Percentiles rank a stretch among this genome's conserved stretches.
These are phyloP conservation scores for Sphaeramia orbicularis DNA, from an alignment of 2,797 vertebrate species.

Conservation along the genomic window DNA sequence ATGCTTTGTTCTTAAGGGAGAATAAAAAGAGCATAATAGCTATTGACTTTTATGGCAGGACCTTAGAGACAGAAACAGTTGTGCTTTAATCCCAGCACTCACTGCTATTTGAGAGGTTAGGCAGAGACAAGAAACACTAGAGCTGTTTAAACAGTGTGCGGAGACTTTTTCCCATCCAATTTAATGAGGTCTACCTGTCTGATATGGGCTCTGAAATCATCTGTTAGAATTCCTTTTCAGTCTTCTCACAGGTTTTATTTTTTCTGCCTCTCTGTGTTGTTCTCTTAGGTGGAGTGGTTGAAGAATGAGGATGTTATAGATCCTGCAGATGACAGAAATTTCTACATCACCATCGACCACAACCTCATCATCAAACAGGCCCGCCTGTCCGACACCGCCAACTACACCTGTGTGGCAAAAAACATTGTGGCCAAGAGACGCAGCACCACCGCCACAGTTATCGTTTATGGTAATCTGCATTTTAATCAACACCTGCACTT, in stretches of 20 bases:
- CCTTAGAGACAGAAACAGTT: conserved; percentile 70
- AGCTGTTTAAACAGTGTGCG: conserved; percentile 51
- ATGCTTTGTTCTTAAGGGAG: conserved; percentile 68
- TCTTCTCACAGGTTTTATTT: neutral
- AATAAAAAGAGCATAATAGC: conserved; percentile 74
- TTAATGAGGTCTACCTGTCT: conserved; percentile 50
- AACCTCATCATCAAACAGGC: conserved; percentile 99
- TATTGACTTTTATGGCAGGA: conserved; percentile 77
- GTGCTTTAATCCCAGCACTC: conserved; percentile 49
- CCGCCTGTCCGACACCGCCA: conserved; percentile 96
- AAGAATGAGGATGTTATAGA: conserved; percentile 98
- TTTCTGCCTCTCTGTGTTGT: conserved; percentile 4
- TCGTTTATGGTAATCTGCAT: conserved; percentile 91
- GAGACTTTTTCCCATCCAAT: conserved; percentile 33
- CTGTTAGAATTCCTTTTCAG: neutral
- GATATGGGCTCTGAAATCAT: conserved; percentile 3
- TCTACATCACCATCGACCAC: conserved; percentile 99
- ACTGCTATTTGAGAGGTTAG: conserved; percentile 58
- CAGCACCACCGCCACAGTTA: conserved; percentile 96
- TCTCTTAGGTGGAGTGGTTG: conserved; percentile 95
- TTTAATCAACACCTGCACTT: too few species aligned
- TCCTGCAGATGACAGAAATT: conserved; percentile 95
- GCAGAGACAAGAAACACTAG: conserved; percentile 42
- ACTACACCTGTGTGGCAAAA: conserved; percentile 98
- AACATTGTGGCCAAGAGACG: conserved; percentile 97